These are phyloP conservation scores for Exocentrus adspersus DNA, from an alignment of 2,888 invertebrate genomes.

Conservation along the genomic window DNA sequence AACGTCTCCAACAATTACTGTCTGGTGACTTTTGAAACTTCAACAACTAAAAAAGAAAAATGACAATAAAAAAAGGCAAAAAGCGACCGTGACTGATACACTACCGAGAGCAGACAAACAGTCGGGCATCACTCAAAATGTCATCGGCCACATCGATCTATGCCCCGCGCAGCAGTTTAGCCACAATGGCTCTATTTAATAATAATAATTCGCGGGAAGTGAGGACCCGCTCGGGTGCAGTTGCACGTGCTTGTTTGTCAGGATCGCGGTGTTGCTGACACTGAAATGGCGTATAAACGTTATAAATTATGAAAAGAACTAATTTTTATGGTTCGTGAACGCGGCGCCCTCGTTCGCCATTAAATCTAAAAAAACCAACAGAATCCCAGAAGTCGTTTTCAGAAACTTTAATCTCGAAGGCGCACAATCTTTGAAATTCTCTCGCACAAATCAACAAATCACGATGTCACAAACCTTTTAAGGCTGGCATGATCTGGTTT, in stretches of 20 bases:
- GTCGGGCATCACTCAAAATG: conserved; percentile 52
- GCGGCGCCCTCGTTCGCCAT: too few relatives aligned
- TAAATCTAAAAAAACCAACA: too few relatives aligned
- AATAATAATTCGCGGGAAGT: conserved; percentile 4
- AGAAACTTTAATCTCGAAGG: too few relatives aligned
- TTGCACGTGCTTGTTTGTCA: conserved; percentile 21
- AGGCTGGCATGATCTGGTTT: too few relatives aligned
- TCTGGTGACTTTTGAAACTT: conserved; percentile 45
- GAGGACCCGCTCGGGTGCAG: conserved; percentile 7
- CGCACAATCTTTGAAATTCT: too few relatives aligned
- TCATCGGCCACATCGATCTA: conserved; percentile 51
- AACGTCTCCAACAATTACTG: conserved; percentile 50
- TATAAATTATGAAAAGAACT: background rate
- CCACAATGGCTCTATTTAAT: conserved; percentile 33
- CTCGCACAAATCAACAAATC: too few relatives aligned
- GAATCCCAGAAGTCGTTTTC: too few relatives aligned
- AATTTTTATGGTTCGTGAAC: background rate
- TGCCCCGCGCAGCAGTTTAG: conserved; percentile 25
- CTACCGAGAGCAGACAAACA: conserved; percentile 50
- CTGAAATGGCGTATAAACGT: background rate
- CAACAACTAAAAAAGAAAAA: conserved; percentile 44
- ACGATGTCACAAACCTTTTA: too few relatives aligned
- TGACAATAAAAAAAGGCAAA: conserved; percentile 44
- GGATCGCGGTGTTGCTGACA: background rate
- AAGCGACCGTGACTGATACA: conserved; percentile 47